A percentile compares a stretch with the other conserved stretches of the same genome.
These are phyloP conservation scores for Venturia canescens DNA, from an alignment of 1,140 invertebrate genomes.

Conservation along the genomic window DNA sequence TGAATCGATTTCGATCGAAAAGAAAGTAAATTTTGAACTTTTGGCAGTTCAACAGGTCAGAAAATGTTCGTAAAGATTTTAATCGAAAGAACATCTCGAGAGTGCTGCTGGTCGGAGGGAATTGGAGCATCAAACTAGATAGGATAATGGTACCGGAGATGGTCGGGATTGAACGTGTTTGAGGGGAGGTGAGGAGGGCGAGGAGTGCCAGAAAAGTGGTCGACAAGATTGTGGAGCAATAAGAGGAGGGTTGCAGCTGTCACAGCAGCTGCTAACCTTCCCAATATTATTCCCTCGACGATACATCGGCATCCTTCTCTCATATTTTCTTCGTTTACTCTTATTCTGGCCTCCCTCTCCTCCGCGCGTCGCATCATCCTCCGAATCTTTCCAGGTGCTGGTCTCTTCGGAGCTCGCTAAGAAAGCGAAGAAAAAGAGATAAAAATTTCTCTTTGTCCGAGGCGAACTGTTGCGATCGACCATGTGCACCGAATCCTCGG, in stretches of 20 bases:
- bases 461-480: no score
- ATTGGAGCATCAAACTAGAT: neutral
- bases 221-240: conserved; percentile 57
- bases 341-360: neutral
- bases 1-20: no score
- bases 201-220: conserved; percentile 50
- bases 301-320: conserved; percentile 32
- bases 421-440: conserved; percentile 1
- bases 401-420: no score
- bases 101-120: neutral
- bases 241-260: conserved; percentile 68
- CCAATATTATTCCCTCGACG: conserved; percentile 65
- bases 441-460: conserved; percentile 64
- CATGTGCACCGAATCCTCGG: no score
- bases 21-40: no score
- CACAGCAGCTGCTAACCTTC: conserved; percentile 70
- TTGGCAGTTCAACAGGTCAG: no score
- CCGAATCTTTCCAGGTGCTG: conserved; percentile 66
- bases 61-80: no score
- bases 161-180: conserved; percentile 20
- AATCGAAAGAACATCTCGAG: no score
- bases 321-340: no score
- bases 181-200: conserved; percentile 48
- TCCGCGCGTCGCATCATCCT: neutral
- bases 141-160: conserved; percentile 43